Evolutionary conservation across 2,797 vertebrate species (phyloP).

Genomic region (Gallinago solitaria): DNA sequence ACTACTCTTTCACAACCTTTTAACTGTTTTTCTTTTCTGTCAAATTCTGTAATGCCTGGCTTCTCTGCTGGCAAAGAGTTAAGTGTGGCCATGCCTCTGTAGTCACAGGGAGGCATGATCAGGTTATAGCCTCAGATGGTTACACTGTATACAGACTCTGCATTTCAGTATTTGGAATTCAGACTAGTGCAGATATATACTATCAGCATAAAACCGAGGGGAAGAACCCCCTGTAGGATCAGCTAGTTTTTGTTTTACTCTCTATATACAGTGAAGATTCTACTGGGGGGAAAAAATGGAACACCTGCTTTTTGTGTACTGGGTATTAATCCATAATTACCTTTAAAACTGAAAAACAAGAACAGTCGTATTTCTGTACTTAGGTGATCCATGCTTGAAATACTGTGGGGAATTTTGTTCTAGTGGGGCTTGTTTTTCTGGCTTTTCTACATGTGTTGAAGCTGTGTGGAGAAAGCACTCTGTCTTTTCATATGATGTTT

Average conservation of each 20-base stretch:
- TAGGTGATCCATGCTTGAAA: not conserved
- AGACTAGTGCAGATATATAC: not conserved
- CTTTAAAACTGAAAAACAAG: not conserved
- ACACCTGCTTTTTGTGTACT: not conserved
- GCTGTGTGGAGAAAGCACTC: not conserved
- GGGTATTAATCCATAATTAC: not conserved
- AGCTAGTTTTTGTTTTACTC: not conserved
- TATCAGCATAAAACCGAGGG: not conserved
- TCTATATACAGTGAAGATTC: not conserved
- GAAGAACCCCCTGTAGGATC: not conserved
- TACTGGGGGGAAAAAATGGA: not conserved
- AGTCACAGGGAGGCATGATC: not conserved
- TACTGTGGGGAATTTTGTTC: not conserved
- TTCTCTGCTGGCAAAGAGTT: not conserved
- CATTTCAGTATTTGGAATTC: not conserved
- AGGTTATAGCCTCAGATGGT: not conserved
- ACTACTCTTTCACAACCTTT: not conserved
- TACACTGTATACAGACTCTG: not conserved
- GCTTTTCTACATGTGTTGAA: not conserved
- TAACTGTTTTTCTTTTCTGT: not conserved
- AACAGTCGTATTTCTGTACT: not conserved
- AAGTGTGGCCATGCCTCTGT: not conserved
- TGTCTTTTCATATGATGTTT: not conserved
- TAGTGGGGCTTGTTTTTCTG: not conserved
- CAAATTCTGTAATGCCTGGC: not conserved